phyloP scores from a whole-genome alignment of 2,888 invertebrate genomes.

The Amphipoea lucens region DNA sequence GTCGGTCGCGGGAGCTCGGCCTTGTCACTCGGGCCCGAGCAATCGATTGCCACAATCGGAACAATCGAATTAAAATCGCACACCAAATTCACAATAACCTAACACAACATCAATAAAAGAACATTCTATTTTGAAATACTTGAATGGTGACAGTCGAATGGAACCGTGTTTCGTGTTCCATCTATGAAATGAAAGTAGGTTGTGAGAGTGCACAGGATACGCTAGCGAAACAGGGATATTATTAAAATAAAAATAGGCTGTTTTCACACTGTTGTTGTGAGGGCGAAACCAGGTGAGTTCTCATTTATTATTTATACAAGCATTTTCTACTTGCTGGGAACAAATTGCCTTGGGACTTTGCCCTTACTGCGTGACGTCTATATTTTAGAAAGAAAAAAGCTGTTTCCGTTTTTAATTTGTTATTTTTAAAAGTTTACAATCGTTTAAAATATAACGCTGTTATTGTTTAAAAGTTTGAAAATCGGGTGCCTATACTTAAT shows the following conservation, averaged over 20 bases:
- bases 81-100: slow-evolving; percentile 59
- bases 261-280: slow-evolving; percentile 71
- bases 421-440: neutral
- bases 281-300: slow-evolving; percentile 72
- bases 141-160: slow-evolving; percentile 47
- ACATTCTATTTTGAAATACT: slow-evolving; percentile 42
- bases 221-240: slow-evolving; percentile 72
- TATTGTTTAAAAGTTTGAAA: neutral
- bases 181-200: slow-evolving; percentile 72
- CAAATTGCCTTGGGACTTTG: slow-evolving; percentile 54
- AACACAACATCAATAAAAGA: slow-evolving; percentile 57
- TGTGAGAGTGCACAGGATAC: slow-evolving; percentile 74
- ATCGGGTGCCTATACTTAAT: neutral
- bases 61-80: slow-evolving; percentile 71
- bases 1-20: slow-evolving; percentile 82
- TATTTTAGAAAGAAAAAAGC: slow-evolving; percentile 38
- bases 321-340: slow-evolving; percentile 60
- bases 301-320: slow-evolving; percentile 72
- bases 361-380: slow-evolving; percentile 29
- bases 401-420: slow-evolving; percentile 9
- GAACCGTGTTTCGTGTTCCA: slow-evolving; percentile 57
- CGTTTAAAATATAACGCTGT: neutral
- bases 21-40: slow-evolving; percentile 64
- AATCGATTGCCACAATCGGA: slow-evolving; percentile 48
- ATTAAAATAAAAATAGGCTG: slow-evolving; percentile 74